Conservation (phyloP, 2,888 invertebrate genomes). For the Ryuthela nishihirai region DNA sequence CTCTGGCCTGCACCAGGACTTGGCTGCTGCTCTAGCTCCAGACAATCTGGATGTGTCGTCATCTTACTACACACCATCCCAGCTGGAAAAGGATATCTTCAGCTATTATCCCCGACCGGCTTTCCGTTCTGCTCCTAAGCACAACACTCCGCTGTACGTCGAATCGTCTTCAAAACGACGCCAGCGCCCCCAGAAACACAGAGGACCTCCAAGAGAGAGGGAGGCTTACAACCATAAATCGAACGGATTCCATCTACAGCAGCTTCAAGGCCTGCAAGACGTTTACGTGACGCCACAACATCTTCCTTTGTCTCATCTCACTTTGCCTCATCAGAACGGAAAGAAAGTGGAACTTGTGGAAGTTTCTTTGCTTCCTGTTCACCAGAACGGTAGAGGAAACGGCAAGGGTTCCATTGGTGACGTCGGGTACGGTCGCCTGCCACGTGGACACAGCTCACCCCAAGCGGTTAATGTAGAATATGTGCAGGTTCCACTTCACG, state of each 20-base stretch:
- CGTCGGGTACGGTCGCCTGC: constrained; percentile 1
- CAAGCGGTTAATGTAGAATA: constrained; percentile 15
- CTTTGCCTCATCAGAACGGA: neutral
- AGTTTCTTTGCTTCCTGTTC: constrained; percentile 6
- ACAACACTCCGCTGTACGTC: constrained; percentile 26
- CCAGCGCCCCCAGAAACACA: constrained; percentile 6
- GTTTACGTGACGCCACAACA: constrained; percentile 8
- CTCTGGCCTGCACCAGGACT: constrained; percentile 9
- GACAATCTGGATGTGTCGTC: constrained; percentile 11
- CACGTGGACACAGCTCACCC: constrained; percentile 5
- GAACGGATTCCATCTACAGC: constrained; percentile 14
- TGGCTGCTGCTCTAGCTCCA: constrained; percentile 20
- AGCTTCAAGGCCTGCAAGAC: constrained; percentile 14
- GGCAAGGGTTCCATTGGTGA: constrained; percentile 1
- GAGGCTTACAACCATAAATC: constrained; percentile 17
- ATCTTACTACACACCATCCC: constrained; percentile 6
- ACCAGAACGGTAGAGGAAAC: neutral
- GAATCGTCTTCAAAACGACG: too few relatives aligned
- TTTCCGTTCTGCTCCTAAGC: constrained; percentile 11
- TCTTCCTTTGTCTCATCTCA: constrained; percentile 8
- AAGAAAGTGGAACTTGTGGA: constrained; percentile 21
- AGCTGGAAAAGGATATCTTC: constrained; percentile 25
- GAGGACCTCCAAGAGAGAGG: neutral
- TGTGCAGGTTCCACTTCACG: constrained; percentile 8
- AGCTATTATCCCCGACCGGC: constrained; percentile 33